A percentile compares a stretch with the other conserved stretches of the same genome.
Evolutionary conservation across 2,113 vertebrate genomes (phyloP).

Genomic region (Seriola aureovittata): DNA sequence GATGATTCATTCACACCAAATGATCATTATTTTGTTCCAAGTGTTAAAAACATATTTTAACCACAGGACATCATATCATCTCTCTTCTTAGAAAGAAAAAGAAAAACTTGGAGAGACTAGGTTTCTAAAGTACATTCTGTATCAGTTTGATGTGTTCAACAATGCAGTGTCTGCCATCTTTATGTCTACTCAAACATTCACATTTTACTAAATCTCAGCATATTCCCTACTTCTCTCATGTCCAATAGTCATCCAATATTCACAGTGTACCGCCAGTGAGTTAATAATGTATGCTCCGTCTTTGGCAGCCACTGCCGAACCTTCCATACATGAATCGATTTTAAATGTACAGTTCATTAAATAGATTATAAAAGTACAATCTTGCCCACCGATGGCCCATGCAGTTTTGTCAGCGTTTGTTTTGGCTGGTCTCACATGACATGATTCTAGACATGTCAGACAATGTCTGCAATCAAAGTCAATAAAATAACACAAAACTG

Average conservation of each 20-base stretch:
- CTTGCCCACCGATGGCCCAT: neutral
- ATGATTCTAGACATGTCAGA: constrained; percentile 12
- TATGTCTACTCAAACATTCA: constrained; percentile 31
- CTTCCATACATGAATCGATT: constrained; percentile 60
- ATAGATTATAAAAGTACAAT: neutral
- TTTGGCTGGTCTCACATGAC: constrained; percentile 4
- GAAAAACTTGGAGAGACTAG: neutral
- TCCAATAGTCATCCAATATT: constrained; percentile 63
- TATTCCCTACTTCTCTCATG: constrained; percentile 48
- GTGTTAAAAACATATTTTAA: constrained; percentile 10
- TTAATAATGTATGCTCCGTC: constrained; percentile 69
- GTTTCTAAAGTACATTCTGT: constrained; percentile 10
- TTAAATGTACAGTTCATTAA: constrained; percentile 62
- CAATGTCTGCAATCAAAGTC: constrained; percentile 3
- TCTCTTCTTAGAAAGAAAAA: neutral
- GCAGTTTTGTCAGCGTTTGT: constrained; percentile 17
- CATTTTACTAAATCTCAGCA: constrained; percentile 51
- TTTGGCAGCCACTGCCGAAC: constrained; percentile 53
- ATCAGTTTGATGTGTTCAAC: constrained; percentile 13
- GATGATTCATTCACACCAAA: neutral
- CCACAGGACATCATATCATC: neutral
- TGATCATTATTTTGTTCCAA: neutral
- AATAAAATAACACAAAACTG: neutral
- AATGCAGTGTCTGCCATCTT: neutral
- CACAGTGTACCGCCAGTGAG: constrained; percentile 32